A percentile compares a stretch with the other conserved stretches of the same genome.
Conservation (phyloP, 2,888 invertebrate genomes). For the Dasypogon diadema region DNA sequence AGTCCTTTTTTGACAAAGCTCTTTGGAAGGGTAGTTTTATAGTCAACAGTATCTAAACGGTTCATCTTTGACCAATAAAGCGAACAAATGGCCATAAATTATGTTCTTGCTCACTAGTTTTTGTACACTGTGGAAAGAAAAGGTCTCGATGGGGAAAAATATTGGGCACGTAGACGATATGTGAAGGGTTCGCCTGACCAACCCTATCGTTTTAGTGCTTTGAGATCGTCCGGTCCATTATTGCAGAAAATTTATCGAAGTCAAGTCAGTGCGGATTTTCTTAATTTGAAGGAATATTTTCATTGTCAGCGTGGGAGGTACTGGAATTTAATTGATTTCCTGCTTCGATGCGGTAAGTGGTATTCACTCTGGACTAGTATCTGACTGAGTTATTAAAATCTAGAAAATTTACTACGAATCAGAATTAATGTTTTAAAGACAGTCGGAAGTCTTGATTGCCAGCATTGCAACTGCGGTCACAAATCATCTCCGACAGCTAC, state of each 20-base stretch:
- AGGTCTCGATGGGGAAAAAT: conserved; percentile 26
- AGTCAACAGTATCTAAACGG: conserved; percentile 58
- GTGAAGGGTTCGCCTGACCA: neutral
- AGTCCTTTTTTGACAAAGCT: conserved; percentile 39
- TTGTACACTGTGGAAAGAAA: conserved; percentile 14
- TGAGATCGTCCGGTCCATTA: conserved; percentile 24
- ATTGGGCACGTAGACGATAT: conserved; percentile 29
- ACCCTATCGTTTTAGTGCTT: conserved; percentile 33
- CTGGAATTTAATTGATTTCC: too few species aligned
- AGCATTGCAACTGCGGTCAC: neutral
- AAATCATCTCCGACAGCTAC: neutral
- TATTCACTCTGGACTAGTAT: too few species aligned
- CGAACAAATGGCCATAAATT: conserved; percentile 58
- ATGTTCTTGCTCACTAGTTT: conserved; percentile 48
- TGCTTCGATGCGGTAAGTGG: too few species aligned
- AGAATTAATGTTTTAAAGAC: neutral
- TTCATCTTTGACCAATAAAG: conserved; percentile 59
- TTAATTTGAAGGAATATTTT: conserved; percentile 28
- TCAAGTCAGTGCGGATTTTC: conserved; percentile 36
- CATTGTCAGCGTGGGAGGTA: too few species aligned
- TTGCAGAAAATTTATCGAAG: conserved; percentile 32
- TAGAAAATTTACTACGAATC: neutral
- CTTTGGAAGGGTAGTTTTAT: conserved; percentile 50
- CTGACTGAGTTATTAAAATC: too few species aligned
- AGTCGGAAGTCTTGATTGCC: neutral